A percentile compares a stretch with the other conserved stretches of the same genome.
These are phyloP conservation scores for Grammomys dolichurus DNA, from an alignment of 2,113 vertebrate genomes.

Conservation along the genomic window DNA sequence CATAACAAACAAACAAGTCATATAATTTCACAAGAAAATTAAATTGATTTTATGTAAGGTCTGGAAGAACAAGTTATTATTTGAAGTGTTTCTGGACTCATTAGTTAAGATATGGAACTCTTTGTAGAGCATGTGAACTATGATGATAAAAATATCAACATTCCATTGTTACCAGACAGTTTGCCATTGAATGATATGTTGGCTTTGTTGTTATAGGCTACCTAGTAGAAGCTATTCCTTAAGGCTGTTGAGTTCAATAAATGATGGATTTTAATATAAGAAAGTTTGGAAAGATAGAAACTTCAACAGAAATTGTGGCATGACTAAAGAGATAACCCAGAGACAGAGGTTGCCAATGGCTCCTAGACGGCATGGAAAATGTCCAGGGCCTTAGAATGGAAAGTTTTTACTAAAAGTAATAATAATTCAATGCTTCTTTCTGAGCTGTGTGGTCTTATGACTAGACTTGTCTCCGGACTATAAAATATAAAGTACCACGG, in stretches of 20 bases:
- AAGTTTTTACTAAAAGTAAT: conserved; percentile 48
- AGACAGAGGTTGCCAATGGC: not conserved
- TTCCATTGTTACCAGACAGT: not conserved
- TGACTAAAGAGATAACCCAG: not conserved
- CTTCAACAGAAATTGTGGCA: not conserved
- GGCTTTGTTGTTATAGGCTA: not conserved
- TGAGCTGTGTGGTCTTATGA: conserved; percentile 60
- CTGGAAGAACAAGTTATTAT: not conserved
- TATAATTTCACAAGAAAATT: not conserved
- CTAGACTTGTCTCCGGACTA: conserved; percentile 65
- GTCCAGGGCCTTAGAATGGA: not conserved
- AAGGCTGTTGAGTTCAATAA: not conserved
- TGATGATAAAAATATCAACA: not conserved
- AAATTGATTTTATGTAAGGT: not conserved
- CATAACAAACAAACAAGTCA: not conserved
- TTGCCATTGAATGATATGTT: not conserved
- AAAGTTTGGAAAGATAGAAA: conserved; percentile 4
- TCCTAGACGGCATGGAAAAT: conserved; percentile 38
- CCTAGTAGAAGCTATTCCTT: not conserved
- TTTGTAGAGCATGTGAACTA: not conserved
- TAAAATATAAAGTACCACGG: conserved; percentile 56
- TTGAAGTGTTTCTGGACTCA: not conserved
- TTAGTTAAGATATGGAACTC: not conserved
- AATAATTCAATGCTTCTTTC: conserved; percentile 60
- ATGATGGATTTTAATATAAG: not conserved